Conservation (phyloP, 2,113 vertebrate genomes). For the Myxocyprinus asiaticus region DNA sequence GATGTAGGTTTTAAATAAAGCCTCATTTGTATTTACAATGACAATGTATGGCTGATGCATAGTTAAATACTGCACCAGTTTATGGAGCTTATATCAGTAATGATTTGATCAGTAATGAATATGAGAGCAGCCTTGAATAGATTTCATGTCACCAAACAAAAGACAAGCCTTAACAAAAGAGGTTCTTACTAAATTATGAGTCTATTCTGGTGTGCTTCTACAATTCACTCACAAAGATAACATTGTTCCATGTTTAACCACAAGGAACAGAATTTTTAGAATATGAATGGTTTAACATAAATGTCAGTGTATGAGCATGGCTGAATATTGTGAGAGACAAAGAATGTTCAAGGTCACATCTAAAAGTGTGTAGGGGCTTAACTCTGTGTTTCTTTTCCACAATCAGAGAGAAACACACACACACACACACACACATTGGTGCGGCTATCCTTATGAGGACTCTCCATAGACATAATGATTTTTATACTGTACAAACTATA, state of each 20-base stretch:
- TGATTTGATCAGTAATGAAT: not conserved
- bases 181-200: conserved; percentile 29
- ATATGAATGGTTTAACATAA: conserved; percentile 14
- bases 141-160: not conserved
- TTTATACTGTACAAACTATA: too few species aligned
- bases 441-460: too few species aligned
- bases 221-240: conserved; percentile 9
- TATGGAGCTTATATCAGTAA: not conserved
- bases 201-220: conserved; percentile 1
- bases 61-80: not conserved
- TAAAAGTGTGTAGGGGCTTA: conserved; percentile 21
- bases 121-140: not conserved
- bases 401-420: conserved; percentile 33
- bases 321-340: not conserved
- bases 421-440: conserved; percentile 14
- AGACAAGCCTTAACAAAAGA: conserved; percentile 20
- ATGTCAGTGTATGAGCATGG: not conserved
- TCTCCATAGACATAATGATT: too few species aligned
- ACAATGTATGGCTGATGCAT: not conserved
- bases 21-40: too few species aligned
- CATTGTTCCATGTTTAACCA: conserved; percentile 10
- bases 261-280: not conserved
- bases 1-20: not conserved
- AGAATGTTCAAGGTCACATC: conserved; percentile 36
- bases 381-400: conserved; percentile 26